phyloP scores from a whole-genome alignment of 1,140 invertebrate species.

The Heliconius nattereri region DNA sequence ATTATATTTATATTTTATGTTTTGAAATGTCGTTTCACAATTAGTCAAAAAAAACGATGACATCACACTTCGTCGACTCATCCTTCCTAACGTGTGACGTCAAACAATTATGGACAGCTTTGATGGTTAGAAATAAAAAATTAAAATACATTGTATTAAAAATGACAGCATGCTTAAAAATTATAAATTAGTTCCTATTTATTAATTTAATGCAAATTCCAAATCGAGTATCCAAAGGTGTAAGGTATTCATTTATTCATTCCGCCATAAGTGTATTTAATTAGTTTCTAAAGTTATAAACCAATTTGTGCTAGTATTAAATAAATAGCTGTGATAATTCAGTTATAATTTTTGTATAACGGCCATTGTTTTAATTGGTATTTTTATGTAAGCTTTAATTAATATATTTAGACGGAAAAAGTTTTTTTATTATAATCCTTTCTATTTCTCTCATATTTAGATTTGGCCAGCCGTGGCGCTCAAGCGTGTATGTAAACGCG shows the following conservation, averaged over 20 bases:
- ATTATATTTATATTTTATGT: no score
- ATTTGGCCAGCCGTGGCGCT: no score
- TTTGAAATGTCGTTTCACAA: no score
- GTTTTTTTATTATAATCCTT: not conserved
- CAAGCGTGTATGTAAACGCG: no score
- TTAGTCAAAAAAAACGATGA: no score
- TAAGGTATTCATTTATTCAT: not conserved
- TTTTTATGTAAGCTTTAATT: not conserved
- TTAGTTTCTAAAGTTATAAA: not conserved
- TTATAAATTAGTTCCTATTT: not conserved
- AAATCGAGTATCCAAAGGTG: not conserved
- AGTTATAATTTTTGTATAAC: not conserved
- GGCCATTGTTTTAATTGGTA: not conserved
- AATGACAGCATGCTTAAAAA: not conserved
- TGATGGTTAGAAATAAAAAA: no score
- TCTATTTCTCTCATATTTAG: not conserved
- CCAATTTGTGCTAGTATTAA: not conserved
- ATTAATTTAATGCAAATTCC: not conserved
- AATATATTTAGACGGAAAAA: not conserved
- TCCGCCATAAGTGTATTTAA: not conserved
- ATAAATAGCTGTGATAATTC: constrained; percentile 33
- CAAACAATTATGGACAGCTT: no score
- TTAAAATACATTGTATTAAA: no score
- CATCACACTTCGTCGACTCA: no score
- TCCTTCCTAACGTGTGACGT: no score